Base-by-base conservation (phyloP, 92 coral and sea anemone species). In the Siderastrea siderea region DNA sequence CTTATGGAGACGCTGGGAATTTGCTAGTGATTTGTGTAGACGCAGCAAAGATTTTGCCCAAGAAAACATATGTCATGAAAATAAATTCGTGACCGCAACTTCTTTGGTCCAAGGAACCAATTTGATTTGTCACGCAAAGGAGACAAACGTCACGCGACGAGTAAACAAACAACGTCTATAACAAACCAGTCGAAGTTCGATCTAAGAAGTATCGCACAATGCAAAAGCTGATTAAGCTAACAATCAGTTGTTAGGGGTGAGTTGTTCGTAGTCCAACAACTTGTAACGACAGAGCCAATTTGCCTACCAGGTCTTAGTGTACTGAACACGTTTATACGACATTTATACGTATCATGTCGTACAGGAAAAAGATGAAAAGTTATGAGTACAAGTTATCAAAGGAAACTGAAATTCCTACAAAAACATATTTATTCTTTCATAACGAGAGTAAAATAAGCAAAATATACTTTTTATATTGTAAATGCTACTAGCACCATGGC, bases 371-470 rank as follows among this genome's bases (percentile, higher is more conserved):
- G 26, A 26, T 67, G 26, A 80, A 51, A 80, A 45, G 15, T 50
- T 11, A 61, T 48, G 54, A n/a, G 55, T 48, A 52, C 59, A 64
- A 52, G 72, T 51, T 80, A 50, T 80, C 58, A 66, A 67, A 66
- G 26, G 14, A 10, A 48, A 16, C 45, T 10, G 51, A 53, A 53
- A 67, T 13, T 13, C 51, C 8, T 12, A 50, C 74, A 7, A 44
- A 80, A 3, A 79, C 14, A 52, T 80, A 80, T 80, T 80, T 80
- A 80, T 80, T 80, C 63, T 66, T 45, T 19, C 46, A 2, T 15
- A 49, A 48, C 52, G 47, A 60, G 8, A 44, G 13, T 65, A 9
- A 69, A 71, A 46, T 47, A 49, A 71, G 55, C 16, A 68, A 71
- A 71, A 47, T 49, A 46, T 67, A 7, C 71, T 5, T 44, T 17